Evolutionary conservation across 2,797 vertebrate species (phyloP), one percentile per base, ranked within the genome.

Genomic region (Oreortyx pictus): DNA sequence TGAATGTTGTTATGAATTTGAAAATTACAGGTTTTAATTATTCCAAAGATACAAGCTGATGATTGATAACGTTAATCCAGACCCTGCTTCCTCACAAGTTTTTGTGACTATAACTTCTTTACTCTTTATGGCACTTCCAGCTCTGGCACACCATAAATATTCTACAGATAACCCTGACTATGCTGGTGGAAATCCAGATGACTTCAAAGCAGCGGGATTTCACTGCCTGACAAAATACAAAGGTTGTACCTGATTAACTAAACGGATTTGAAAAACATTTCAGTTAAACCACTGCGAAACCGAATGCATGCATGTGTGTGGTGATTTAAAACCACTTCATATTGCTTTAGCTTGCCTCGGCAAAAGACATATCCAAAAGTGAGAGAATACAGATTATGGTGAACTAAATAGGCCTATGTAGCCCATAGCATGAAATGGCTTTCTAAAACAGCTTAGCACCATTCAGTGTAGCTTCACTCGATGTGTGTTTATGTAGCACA

Each of bases 181-280:
- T 0, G 0, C 2, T 92, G 86, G 88, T 90, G 82, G 57, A 66
- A 14, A 24, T 72, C 88, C 88, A 92, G 66, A 39, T 47, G 60
- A 86, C 73, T 89, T 94, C 84, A 94, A 87, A 92, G 93, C 56
- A 76, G 15, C 3, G 8, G 20, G 54, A 82, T 68, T 66, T 73
- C 52, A 72, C 43, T 90, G 67, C 67, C 70, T 94, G 79, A 93
- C 73, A 90, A 94, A 95, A 95, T 78, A 93, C 35, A 86, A 67
- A 68, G 33, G 70, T 56, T 86, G 46, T 6, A 59, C 31, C 25
- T 27, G 50, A 72, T 93, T 93, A 82, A 50, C 27, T 82, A 52
- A 80, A 83, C 19, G 44, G 46, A 7, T 85, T 75, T 87, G 41
- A 89, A 87, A 79, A 66, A 44, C 16, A 13, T 17, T 85, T 62